Evolutionary conservation across 2,113 vertebrate species (phyloP).

Genomic region (Xenopus laevis): DNA sequence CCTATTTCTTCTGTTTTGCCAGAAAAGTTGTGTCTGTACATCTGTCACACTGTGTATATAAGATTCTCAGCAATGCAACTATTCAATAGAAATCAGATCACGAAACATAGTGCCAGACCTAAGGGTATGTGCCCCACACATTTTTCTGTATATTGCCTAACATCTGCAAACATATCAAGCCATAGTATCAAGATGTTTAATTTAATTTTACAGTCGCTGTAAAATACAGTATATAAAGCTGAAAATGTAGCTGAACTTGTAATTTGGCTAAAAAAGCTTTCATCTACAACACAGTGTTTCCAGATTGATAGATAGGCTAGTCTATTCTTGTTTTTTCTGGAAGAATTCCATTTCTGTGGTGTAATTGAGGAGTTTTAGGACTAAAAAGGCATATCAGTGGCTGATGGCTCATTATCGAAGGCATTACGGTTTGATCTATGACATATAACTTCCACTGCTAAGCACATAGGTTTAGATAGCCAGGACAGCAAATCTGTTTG

Average conservation of each 20-base stretch:
- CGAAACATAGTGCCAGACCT: too few relatives aligned
- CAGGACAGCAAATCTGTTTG: constrained; percentile 17
- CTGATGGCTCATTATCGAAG: constrained; percentile 21
- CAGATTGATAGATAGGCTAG: not conserved
- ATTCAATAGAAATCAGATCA: too few relatives aligned
- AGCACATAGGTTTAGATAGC: not conserved
- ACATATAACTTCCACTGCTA: constrained; percentile 1
- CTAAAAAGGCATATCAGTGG: constrained; percentile 1
- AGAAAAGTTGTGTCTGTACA: too few relatives aligned
- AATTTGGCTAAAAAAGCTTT: not conserved
- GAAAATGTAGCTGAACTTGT: constrained; percentile 19
- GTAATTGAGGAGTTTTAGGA: constrained; percentile 1
- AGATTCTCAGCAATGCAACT: too few relatives aligned
- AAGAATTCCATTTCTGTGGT: not conserved
- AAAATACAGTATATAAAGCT: not conserved
- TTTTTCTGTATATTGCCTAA: not conserved
- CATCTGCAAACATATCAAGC: not conserved
- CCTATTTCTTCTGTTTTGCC: too few relatives aligned
- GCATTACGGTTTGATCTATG: constrained; percentile 28
- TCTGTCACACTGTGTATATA: too few relatives aligned
- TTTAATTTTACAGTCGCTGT: not conserved
- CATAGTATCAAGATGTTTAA: constrained; percentile 13
- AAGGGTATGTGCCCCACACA: too few relatives aligned
- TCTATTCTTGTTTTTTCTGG: not conserved
- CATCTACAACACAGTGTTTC: not conserved